These are phyloP conservation scores for Caenorhabditis elegans DNA, from an alignment of 1,140 invertebrate genomes.

Conservation along the genomic window DNA sequence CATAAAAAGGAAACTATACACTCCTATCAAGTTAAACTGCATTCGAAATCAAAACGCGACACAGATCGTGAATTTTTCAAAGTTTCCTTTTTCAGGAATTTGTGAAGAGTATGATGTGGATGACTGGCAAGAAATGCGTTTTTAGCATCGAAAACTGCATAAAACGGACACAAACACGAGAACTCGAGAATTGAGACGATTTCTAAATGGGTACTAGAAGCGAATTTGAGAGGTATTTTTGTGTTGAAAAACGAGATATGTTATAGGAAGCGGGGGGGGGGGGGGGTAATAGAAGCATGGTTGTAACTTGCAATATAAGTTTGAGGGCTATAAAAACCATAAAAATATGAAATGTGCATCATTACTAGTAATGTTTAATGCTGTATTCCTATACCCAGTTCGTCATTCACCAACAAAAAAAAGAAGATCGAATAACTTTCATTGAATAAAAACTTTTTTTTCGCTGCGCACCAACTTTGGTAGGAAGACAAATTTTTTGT, in stretches of 20 bases:
- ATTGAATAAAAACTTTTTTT: neutral
- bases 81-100: neutral
- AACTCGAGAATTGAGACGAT: neutral
- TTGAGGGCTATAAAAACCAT: too few relatives aligned
- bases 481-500: too few relatives aligned
- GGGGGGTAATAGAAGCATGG: too few relatives aligned
- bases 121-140: neutral
- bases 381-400: too few relatives aligned
- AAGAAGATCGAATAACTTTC: neutral
- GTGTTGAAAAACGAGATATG: neutral
- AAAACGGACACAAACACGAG: neutral
- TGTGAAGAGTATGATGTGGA: neutral
- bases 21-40: neutral
- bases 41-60: slow-evolving; percentile 3
- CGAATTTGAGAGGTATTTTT: neutral
- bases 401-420: too few relatives aligned
- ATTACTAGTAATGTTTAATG: too few relatives aligned
- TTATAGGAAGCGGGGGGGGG: too few relatives aligned
- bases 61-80: slow-evolving; percentile 2
- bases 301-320: too few relatives aligned
- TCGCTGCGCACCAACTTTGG: too few relatives aligned
- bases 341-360: too few relatives aligned
- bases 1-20: neutral
- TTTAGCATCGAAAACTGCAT: neutral
- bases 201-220: neutral